Base-by-base conservation (phyloP, 2,888 invertebrate genomes). In the Lobophora halterata region DNA sequence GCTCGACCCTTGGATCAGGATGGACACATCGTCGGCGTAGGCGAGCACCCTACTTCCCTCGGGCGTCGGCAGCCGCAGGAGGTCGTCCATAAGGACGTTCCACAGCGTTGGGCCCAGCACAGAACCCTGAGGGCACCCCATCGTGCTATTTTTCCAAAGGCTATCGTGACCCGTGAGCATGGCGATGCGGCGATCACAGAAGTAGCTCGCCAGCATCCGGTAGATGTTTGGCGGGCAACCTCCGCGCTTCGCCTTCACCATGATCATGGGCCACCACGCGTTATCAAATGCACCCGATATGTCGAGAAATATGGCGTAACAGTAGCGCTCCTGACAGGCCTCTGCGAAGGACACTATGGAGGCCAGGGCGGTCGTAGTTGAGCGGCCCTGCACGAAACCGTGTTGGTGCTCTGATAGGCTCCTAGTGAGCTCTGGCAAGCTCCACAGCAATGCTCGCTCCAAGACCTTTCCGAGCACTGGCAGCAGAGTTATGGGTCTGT, bases 261-360 rank as follows among this genome's bases (percentile, higher is more conserved):
- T 12, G 5, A 69, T 49, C 58, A 62, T 62, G 3, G 64, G 33
- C 66, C 69, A 65, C 61, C 63, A 64, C 1, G 65, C 58, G 29
- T 33, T 33, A 9, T 33, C 33, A 7, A 61, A 62, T 1, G 61
- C 63, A 1, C 60, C 62, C 0, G 57, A 46, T 2, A 65, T 65
- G 46, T 68, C 62, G 5, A 64, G 7, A 5, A 61, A 49, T 0
- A 63, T 38, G 0, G 44, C 49, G 19, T 54, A 55, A 0, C 58
- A 52, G 7, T 68, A 67, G 1, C 11, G 37, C 0, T 4, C 4
- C 16, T 6, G 4, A 2, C 35, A 29, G 1, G 9, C 16, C 1
- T 6, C 1, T 0, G 12, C 24, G 33, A 0, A 25, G 0, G 19
- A 19, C 3, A 49, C 3, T 0, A 62, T 5, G 0, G 13, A 2